Percentiles rank a stretch among this genome's conserved stretches.
phyloP scores from a whole-genome alignment of 2,797 vertebrate species.

The Acanthiza pusilla region DNA sequence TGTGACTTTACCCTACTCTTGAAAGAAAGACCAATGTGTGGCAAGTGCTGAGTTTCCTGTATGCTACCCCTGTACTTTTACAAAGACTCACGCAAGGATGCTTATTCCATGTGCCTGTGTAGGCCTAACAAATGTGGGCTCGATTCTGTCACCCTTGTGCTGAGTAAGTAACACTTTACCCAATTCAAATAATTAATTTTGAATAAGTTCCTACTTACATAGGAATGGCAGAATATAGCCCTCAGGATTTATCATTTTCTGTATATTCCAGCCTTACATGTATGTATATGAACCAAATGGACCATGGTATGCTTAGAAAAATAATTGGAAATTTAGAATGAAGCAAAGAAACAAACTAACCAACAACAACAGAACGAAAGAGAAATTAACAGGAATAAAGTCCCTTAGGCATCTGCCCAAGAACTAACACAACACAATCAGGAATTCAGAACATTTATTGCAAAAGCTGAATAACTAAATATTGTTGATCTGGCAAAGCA shows the following conservation, averaged over 20 bases:
- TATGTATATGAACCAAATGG: not conserved
- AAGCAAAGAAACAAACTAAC: not conserved
- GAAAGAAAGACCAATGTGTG: not conserved
- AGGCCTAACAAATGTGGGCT: not conserved
- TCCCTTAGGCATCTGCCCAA: conserved; percentile 56
- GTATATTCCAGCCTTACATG: not conserved
- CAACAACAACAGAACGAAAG: not conserved
- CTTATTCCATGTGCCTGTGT: not conserved
- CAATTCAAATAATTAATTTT: not conserved
- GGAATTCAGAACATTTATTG: conserved; percentile 99
- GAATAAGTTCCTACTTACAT: not conserved
- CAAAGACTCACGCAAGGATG: not conserved
- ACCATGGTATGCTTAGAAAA: not conserved
- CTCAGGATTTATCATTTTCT: not conserved
- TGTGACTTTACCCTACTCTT: not conserved
- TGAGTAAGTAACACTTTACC: not conserved
- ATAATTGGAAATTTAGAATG: conserved; percentile 10
- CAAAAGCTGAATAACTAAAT: conserved; percentile 97
- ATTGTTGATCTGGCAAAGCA: conserved; percentile 86
- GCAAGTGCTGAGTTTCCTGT: not conserved
- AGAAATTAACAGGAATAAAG: conserved; percentile 5
- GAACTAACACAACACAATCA: conserved; percentile 74
- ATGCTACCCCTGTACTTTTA: not conserved
- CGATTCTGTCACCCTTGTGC: not conserved
- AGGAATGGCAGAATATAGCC: not conserved